Percentiles rank a stretch among this genome's conserved stretches.
These are phyloP conservation scores for Nothocercus nigrocapillus DNA, from an alignment of 2,113 vertebrate genomes.

Conservation along the genomic window DNA sequence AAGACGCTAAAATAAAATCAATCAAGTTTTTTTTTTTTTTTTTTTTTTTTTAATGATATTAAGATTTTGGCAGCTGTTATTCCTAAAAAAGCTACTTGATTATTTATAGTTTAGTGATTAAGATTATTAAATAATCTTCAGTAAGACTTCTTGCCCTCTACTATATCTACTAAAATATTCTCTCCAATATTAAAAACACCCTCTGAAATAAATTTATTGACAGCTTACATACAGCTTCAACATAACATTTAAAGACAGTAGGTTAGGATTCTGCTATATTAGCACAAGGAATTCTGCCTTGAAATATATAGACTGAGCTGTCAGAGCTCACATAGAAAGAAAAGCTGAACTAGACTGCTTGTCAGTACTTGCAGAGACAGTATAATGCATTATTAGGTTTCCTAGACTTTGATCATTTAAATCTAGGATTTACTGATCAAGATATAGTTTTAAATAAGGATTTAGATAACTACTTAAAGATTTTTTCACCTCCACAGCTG, in stretches of 20 bases:
- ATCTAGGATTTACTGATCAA: no score
- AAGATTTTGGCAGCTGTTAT: neutral
- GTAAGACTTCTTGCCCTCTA: neutral
- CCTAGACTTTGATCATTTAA: no score
- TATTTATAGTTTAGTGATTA: neutral
- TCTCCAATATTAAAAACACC: neutral
- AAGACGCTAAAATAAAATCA: neutral
- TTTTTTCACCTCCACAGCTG: no score
- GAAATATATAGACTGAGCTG: neutral
- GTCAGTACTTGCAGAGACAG: neutral
- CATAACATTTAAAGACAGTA: neutral
- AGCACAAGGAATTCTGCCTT: neutral
- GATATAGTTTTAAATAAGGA: no score
- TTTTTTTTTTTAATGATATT: neutral
- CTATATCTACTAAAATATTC: neutral
- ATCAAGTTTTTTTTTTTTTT: neutral
- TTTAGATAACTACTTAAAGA: no score
- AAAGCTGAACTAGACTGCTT: neutral
- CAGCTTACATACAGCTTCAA: neutral
- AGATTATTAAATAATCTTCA: neutral
- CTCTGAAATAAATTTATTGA: neutral
- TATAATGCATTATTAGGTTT: neutral
- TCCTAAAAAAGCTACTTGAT: neutral
- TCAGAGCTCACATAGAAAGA: neutral
- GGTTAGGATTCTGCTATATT: neutral